Percentiles rank a stretch among this genome's conserved stretches.
phyloP scores from a whole-genome alignment of 2,888 invertebrate species.

The Cheilosia impressa region DNA sequence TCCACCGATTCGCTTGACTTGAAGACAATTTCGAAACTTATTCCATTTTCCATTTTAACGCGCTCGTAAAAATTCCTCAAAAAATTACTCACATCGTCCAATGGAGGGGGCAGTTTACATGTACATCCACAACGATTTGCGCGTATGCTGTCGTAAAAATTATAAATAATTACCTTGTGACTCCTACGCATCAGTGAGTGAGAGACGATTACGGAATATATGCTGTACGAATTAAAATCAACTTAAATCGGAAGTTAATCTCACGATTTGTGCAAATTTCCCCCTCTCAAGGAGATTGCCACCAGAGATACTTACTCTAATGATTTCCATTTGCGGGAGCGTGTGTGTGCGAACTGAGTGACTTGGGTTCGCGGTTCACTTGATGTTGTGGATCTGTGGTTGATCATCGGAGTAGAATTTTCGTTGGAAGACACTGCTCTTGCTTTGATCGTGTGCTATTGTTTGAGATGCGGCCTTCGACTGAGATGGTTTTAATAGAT shows the following conservation, averaged over 20 bases:
- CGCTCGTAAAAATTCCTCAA: constrained; percentile 42
- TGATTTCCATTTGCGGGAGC: constrained; percentile 25
- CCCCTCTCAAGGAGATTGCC: not conserved
- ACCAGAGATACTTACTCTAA: constrained; percentile 15
- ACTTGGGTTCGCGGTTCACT: constrained; percentile 10
- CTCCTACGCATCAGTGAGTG: constrained; percentile 51
- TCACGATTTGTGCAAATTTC: constrained; percentile 58
- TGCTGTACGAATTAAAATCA: constrained; percentile 27
- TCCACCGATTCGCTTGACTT: constrained; percentile 41
- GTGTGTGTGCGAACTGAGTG: constrained; percentile 12
- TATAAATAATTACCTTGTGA: constrained; percentile 42
- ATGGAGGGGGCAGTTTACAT: not conserved
- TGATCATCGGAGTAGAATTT: constrained; percentile 8
- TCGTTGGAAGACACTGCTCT: constrained; percentile 5
- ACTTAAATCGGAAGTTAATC: constrained; percentile 64
- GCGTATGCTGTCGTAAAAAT: constrained; percentile 40
- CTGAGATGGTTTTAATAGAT: constrained; percentile 47
- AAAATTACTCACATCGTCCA: not conserved
- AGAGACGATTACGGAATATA: constrained; percentile 34
- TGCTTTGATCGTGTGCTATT: not conserved
- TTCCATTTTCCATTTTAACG: constrained; percentile 27
- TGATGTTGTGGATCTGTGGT: constrained; percentile 10
- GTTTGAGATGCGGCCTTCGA: constrained; percentile 36
- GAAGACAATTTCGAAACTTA: constrained; percentile 46
- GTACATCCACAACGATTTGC: constrained; percentile 2